Conservation (phyloP, 2,797 vertebrate species). For the Ateles fusciceps region DNA sequence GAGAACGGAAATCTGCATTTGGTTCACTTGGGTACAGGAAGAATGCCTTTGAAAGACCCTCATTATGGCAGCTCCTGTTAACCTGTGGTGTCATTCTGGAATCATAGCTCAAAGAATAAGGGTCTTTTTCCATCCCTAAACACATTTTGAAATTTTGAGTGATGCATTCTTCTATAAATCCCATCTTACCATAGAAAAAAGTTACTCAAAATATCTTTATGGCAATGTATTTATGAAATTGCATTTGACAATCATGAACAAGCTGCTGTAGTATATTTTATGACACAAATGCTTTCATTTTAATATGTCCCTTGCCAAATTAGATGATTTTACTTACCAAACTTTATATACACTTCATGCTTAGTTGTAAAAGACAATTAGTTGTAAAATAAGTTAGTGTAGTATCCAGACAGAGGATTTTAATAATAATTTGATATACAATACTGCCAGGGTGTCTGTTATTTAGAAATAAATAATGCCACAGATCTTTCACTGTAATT, state of each 20-base stretch:
- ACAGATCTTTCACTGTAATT: conserved; percentile 77
- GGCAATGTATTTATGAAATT: conserved; percentile 73
- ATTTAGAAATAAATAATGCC: conserved; percentile 79
- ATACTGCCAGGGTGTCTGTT: conserved; percentile 79
- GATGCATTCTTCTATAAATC: conserved; percentile 74
- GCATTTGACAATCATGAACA: conserved; percentile 75
- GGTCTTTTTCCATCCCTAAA: conserved; percentile 62
- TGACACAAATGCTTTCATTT: conserved; percentile 81
- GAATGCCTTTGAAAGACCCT: background rate
- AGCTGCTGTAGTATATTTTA: conserved; percentile 75
- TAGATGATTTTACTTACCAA: conserved; percentile 82
- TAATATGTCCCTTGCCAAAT: conserved; percentile 81
- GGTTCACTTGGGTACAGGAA: background rate
- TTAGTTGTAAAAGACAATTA: conserved; percentile 83
- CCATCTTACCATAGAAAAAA: conserved; percentile 68
- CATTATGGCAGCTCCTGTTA: conserved; percentile 48
- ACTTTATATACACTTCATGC: conserved; percentile 79
- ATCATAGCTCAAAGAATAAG: conserved; percentile 51
- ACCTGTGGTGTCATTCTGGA: background rate
- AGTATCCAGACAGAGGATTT: conserved; percentile 78
- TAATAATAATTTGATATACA: conserved; percentile 82
- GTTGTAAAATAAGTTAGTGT: conserved; percentile 82
- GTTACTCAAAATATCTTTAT: conserved; percentile 76
- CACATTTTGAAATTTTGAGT: conserved; percentile 71
- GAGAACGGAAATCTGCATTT: background rate